Conservation (phyloP, 2,888 invertebrate species). For the Morpho helenor region DNA sequence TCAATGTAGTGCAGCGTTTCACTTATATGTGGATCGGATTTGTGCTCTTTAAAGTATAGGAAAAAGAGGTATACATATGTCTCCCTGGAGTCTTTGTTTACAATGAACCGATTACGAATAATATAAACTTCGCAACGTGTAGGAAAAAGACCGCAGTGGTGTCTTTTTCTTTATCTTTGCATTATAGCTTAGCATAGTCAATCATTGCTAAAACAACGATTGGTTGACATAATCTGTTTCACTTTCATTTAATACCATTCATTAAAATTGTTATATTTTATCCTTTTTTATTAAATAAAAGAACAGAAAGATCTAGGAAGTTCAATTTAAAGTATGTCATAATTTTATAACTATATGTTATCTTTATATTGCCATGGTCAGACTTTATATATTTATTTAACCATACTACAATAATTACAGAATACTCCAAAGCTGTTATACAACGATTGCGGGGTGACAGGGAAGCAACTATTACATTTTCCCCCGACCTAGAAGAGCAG, state of each 20-base stretch:
- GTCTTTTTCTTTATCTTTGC: too few relatives aligned
- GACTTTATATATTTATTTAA: too few relatives aligned
- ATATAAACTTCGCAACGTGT: not conserved
- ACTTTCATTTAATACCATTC: too few relatives aligned
- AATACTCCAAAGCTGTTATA: slow-evolving; percentile 60
- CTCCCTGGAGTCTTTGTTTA: not conserved
- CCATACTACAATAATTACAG: slow-evolving; percentile 39
- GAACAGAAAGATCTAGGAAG: not conserved
- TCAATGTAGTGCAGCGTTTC: not conserved
- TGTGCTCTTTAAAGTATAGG: not conserved
- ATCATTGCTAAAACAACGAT: too few relatives aligned
- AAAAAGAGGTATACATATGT: not conserved
- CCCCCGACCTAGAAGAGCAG: slow-evolving; percentile 80
- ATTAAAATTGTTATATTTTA: too few relatives aligned
- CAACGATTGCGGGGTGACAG: slow-evolving; percentile 52
- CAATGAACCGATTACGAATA: not conserved
- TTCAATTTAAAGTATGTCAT: not conserved
- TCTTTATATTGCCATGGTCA: not conserved
- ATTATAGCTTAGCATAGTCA: too few relatives aligned
- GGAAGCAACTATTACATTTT: slow-evolving; percentile 76
- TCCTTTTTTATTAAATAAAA: not conserved
- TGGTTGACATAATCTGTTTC: too few relatives aligned
- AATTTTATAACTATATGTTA: not conserved
- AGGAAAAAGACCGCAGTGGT: not conserved
- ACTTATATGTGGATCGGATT: not conserved